Base-by-base conservation (phyloP, 2,888 invertebrate genomes). In the Myopa testacea region DNA sequence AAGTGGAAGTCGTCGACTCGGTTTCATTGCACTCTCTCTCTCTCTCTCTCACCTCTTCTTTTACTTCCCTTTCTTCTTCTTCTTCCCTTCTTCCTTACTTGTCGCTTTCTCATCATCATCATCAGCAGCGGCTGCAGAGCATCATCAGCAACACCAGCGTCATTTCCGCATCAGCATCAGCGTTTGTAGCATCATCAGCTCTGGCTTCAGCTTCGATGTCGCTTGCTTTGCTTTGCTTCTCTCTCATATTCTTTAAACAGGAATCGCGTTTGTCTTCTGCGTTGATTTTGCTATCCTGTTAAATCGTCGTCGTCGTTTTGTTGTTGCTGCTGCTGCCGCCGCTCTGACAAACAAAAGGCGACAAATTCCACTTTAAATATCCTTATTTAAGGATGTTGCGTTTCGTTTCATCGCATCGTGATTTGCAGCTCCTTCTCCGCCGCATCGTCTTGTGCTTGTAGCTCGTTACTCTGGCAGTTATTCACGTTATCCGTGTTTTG, bases 341-440 rank as follows among this genome's bases (percentile, higher is more conserved):
- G 26, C 71, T 58, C 37, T 71, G 52, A 65, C 63, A 65, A 68
- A 72, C 77, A 77, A 77, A 77, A 67, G 77, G 73, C 77, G 77
- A 77, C 77, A 73, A 77, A 77, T 77, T 69, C 55, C 62, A 67
- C 72, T 77, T 63, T 77, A 67, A 26, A 77, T 73, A 73, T 77
- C 67, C 72, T 77, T 77, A 77, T 73, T 77, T 68, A 55, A 73
- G 73, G 60, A 77, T 73, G 58, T 40, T 63, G 50, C 50, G 34
- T 45, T 62, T 38, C 37, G 26, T 26, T 26, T 26, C 26, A 52
- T 37, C 45, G 6, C 45, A 26, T 26, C 45, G 45, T 45, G 45
- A 45, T 45, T 45, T 45, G 45, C 45, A 45, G 45, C 45, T 45
- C 45, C 45, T 45, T 45, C 63, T 19, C 14, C 67, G 14, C 67